Conservation (phyloP, 2,888 invertebrate genomes). For the Melanargia galathea region DNA sequence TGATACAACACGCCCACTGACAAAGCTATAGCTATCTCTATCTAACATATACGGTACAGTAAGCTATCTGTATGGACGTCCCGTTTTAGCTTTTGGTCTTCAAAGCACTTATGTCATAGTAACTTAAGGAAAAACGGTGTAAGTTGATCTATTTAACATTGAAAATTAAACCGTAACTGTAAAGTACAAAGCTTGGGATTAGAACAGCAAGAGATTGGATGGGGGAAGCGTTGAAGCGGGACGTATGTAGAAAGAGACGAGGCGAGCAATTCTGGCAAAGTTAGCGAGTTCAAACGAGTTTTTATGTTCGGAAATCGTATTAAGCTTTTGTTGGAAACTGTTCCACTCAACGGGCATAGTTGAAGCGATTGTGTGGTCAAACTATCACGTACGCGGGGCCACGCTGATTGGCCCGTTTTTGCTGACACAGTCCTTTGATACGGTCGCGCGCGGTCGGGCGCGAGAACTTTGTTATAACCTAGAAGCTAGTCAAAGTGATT, state of each 20-base stretch:
- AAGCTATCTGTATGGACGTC: conserved; percentile 47
- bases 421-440: conserved; percentile 70
- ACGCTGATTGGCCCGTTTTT: conserved; percentile 73
- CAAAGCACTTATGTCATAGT: conserved; percentile 66
- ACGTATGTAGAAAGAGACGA: conserved; percentile 67
- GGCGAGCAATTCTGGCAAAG: conserved; percentile 74
- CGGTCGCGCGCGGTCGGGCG: conserved; percentile 72
- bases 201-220: conserved; percentile 45
- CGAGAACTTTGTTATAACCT: conserved; percentile 48
- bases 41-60: conserved; percentile 44
- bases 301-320: conserved; percentile 83
- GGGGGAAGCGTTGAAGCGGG: conserved; percentile 75
- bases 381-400: conserved; percentile 75
- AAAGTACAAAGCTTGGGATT: conserved; percentile 41
- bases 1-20: conserved; percentile 66
- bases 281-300: conserved; percentile 81
- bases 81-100: conserved; percentile 60
- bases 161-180: conserved; percentile 41
- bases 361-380: conserved; percentile 79
- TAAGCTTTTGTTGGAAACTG: conserved; percentile 82
- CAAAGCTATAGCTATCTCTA: conserved; percentile 51
- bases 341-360: conserved; percentile 81
- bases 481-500: conserved; percentile 38
- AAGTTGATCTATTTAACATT: conserved; percentile 45
- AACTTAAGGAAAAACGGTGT: conserved; percentile 59